Conservation (phyloP, 1,140 invertebrate genomes). For the Luehdorfia chinensis region DNA sequence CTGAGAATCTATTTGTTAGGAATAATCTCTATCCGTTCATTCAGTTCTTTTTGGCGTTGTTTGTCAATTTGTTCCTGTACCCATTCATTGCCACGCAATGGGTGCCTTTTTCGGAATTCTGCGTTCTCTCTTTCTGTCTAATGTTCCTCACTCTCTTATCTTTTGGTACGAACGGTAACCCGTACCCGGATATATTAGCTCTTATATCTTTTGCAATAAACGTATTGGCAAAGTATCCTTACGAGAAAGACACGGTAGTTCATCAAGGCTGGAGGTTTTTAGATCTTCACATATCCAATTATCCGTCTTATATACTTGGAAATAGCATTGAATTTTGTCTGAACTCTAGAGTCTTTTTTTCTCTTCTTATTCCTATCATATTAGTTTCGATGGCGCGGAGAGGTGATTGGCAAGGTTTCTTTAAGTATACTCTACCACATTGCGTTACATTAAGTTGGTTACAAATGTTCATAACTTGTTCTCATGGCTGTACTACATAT, state of each 20-base stretch:
- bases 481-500: slow-evolving; percentile 88
- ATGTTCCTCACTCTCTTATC: slow-evolving; percentile 86
- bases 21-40: slow-evolving; percentile 89
- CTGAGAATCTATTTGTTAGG: slow-evolving; percentile 87
- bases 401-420: slow-evolving; percentile 87
- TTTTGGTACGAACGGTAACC: slow-evolving; percentile 79
- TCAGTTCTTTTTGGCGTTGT: slow-evolving; percentile 86
- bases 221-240: slow-evolving; percentile 90
- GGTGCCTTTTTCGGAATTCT: slow-evolving; percentile 90
- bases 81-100: slow-evolving; percentile 86
- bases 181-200: slow-evolving; percentile 82
- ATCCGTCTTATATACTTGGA: slow-evolving; percentile 87
- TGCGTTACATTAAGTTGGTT: slow-evolving; percentile 92
- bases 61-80: slow-evolving; percentile 86
- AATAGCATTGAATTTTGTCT: slow-evolving; percentile 92
- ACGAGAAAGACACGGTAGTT: slow-evolving; percentile 88
- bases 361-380: slow-evolving; percentile 85
- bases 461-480: slow-evolving; percentile 87
- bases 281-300: slow-evolving; percentile 87
- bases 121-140: slow-evolving; percentile 83
- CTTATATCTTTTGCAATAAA: slow-evolving; percentile 88
- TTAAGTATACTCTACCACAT: slow-evolving; percentile 88
- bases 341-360: slow-evolving; percentile 87
- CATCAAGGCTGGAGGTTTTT: slow-evolving; percentile 87
- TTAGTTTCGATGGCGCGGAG: slow-evolving; percentile 84